Conservation (phyloP, 2,888 invertebrate species). For the Eupeodes luniger region DNA sequence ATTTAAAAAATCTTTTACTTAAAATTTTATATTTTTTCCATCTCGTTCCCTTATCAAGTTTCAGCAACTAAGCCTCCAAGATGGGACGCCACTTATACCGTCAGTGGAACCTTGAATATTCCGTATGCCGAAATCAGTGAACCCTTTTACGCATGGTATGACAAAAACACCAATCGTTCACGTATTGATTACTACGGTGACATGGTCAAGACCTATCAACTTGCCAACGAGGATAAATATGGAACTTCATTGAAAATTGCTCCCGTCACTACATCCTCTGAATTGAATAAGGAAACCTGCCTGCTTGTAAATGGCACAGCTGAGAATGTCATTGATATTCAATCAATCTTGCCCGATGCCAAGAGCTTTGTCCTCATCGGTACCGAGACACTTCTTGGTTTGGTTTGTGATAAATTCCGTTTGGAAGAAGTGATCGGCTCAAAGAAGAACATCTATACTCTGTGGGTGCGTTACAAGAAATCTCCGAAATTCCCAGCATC, state of each 20-base stretch:
- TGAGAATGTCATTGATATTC: slow-evolving; percentile 87
- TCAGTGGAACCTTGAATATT: slow-evolving; percentile 91
- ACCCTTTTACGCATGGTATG: slow-evolving; percentile 95
- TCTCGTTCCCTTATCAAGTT: slow-evolving; percentile 71
- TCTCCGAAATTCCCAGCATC: slow-evolving; percentile 84
- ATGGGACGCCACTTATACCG: slow-evolving; percentile 90
- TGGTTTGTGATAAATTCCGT: slow-evolving; percentile 91
- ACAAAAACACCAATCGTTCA: slow-evolving; percentile 89
- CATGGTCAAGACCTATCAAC: slow-evolving; percentile 96
- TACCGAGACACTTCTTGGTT: slow-evolving; percentile 89
- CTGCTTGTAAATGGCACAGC: slow-evolving; percentile 92
- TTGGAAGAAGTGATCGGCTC: slow-evolving; percentile 88
- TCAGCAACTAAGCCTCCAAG: slow-evolving; percentile 85
- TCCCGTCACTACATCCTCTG: slow-evolving; percentile 91
- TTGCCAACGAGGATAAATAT: slow-evolving; percentile 86
- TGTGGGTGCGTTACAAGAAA: slow-evolving; percentile 93
- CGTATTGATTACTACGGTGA: slow-evolving; percentile 97
- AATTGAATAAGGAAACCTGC: slow-evolving; percentile 90
- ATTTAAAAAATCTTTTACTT: neutral
- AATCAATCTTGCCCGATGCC: slow-evolving; percentile 92
- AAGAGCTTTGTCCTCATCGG: slow-evolving; percentile 89
- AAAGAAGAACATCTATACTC: slow-evolving; percentile 94
- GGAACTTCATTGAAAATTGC: slow-evolving; percentile 93
- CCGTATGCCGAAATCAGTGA: slow-evolving; percentile 97
- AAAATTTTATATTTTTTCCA: neutral